Evolutionary conservation across 2,797 vertebrate species (phyloP).

Genomic region (Sebastes elongatus): DNA sequence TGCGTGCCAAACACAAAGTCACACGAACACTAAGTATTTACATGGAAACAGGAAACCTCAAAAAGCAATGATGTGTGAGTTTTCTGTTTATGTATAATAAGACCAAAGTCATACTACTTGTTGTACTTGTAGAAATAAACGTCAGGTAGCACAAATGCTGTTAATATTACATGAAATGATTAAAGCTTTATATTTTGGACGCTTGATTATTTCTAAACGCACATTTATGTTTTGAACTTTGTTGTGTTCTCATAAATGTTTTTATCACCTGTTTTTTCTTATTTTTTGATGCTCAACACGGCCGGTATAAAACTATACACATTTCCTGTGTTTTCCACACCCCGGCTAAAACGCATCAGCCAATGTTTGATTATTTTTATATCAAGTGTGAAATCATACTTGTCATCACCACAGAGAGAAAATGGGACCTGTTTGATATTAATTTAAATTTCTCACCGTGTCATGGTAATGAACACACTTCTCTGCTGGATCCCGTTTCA

Average conservation of each 20-base stretch:
- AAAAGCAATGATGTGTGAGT: neutral
- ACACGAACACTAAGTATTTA: neutral
- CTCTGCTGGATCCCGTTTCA: slow-evolving; percentile 41
- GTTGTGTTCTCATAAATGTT: neutral
- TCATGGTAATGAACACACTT: neutral
- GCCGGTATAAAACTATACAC: neutral
- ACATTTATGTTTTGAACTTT: neutral
- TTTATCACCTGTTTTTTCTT: neutral
- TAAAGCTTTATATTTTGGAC: neutral
- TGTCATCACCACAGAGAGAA: slow-evolving; percentile 21
- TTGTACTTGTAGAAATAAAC: neutral
- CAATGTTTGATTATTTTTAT: slow-evolving; percentile 46
- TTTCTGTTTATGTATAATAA: neutral
- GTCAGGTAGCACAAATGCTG: neutral
- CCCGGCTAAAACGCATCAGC: slow-evolving; percentile 14
- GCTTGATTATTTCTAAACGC: neutral
- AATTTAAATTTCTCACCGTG: slow-evolving; percentile 34
- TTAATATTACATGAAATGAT: neutral
- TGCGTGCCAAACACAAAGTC: neutral
- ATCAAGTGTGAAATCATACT: slow-evolving; percentile 46
- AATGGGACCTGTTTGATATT: slow-evolving; percentile 8
- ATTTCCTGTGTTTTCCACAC: neutral
- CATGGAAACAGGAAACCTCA: slow-evolving; percentile 1
- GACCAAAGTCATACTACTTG: neutral
- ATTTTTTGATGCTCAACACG: neutral